Evolutionary conservation across 2,797 vertebrate genomes (phyloP), one percentile per base, ranked within the genome.

Genomic region (Buphagus erythrorhynchus): DNA sequence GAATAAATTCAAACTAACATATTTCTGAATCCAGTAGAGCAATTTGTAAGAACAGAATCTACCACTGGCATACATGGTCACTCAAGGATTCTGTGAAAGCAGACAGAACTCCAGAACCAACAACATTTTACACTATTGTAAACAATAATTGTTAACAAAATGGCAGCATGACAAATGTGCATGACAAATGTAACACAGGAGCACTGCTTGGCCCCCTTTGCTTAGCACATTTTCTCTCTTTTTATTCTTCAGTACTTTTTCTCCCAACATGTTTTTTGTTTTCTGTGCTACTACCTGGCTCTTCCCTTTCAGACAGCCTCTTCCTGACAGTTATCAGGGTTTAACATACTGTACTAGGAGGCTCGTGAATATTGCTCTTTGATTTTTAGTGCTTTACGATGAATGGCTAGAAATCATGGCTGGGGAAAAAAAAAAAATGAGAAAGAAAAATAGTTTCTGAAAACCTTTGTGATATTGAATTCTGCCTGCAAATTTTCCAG

Each of bases 341-440:
- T 97, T 97, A 97, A 97, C 94, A 96, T 86, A 96, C 94, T 97
- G 95, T 97, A 96, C 96, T 93, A 97, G 95, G 94, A 96, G 95
- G 94, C 95, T 97, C 90, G 91, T 97, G 96, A 97, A 97, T 97
- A 96, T 97, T 97, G 96, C 96, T 97, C 96, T 97, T 97, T 97
- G 97, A 97, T 97, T 97, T 97, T 93, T 80, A 88, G 89, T 78
- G 63, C 90, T 96, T 97, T 94, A 93, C 94, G 93, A 96, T 96
- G 96, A 97, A 96, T 96, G 96, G 97, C 71, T 96, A 91, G 78
- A 88, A 92, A 95, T 88, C 87, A 17, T 82, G 88, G 75, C 86
- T 75, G 52, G 45, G 12, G 10, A 55, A 43, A 66, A 57, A 16
- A 55, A 72, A 42, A 52, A 22, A 49, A 14, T 10, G 0, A 6